A percentile compares a stretch with the other conserved stretches of the same genome.
Conservation (phyloP, 2,113 vertebrate species). For the Lates calcarifer region DNA sequence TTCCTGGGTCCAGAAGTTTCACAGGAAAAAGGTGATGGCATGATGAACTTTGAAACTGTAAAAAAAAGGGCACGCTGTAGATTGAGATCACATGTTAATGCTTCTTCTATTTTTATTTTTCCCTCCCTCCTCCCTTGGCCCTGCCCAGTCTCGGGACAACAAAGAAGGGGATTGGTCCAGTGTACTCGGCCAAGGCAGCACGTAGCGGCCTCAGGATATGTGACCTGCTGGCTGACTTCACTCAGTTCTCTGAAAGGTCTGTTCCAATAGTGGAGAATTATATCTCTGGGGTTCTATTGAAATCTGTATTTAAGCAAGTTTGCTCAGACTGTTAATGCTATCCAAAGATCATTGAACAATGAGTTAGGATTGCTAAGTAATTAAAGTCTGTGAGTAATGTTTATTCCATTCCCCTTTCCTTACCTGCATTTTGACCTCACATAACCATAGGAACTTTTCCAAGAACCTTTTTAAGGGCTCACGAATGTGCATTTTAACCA, state of each 20-base stretch:
- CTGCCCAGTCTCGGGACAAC: slow-evolving; percentile 93
- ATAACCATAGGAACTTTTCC: too few species aligned
- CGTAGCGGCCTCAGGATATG: slow-evolving; percentile 97
- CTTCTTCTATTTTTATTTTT: not conserved
- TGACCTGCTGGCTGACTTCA: slow-evolving; percentile 95
- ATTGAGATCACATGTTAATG: slow-evolving; percentile 19
- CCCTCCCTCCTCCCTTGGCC: slow-evolving; percentile 45
- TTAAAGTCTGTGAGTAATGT: not conserved
- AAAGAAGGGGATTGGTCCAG: slow-evolving; percentile 97
- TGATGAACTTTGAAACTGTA: not conserved
- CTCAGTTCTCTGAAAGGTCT: slow-evolving; percentile 95
- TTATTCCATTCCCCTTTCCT: not conserved
- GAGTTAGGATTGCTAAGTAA: not conserved
- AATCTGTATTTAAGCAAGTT: not conserved
- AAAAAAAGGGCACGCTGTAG: not conserved
- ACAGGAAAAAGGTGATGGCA: not conserved
- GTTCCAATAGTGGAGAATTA: not conserved
- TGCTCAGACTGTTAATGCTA: not conserved
- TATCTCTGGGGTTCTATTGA: not conserved
- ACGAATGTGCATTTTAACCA: not conserved
- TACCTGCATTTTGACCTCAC: not conserved
- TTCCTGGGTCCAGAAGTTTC: not conserved
- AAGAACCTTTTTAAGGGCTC: too few species aligned
- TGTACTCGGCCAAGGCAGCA: slow-evolving; percentile 97
- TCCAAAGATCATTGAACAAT: not conserved